Base-by-base conservation (phyloP, 2,888 invertebrate species). In the Elmis aenea region DNA sequence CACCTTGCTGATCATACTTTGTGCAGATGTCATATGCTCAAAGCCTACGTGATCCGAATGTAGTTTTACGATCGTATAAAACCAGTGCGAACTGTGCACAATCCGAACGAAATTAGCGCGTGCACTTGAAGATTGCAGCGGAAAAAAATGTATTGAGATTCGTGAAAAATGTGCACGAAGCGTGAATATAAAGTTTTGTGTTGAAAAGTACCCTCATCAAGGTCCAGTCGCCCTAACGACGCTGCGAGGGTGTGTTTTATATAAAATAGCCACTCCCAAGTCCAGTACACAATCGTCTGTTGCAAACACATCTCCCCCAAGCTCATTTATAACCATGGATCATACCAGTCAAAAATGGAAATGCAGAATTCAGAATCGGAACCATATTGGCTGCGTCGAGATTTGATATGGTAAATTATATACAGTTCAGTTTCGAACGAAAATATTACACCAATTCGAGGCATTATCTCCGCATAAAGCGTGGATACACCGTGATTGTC, bases 331-430 rank as follows among this genome's bases (percentile, higher is more conserved):
- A 61, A 64, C 57, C 45, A 37, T 58, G 62, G 66, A 64, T 64
- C 62, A 62, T 54, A 58, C 57, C 58, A 61, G 63, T 64, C 64
- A 62, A 64, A 64, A 65, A 67, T 65, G 64, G 64, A 64, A 66
- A 62, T 64, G 52, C 52, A 37, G 50, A 51, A 56, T 51, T 47
- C 46, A 38, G 41, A 51, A 47, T 47, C 52, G 55, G 35, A 53
- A 59, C 57, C 57, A 58, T 61, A 60, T 61, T 62, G 61, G 60
- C 54, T 57, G 52, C 45, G 46, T 43, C 38, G 52, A 54, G 58
- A 58, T 58, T 59, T 52, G 54, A 55, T 46, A 52, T 54, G 58
- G 59, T 62, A 59, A 61, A 63, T 62, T 62, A n/a, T n/a, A n/a
- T n/a, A 54, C 53, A 34, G 52, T 45, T 48, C 31, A 41, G 44